Evolutionary conservation across 2,113 vertebrate genomes (phyloP).

Genomic region (Pollachius pollachius): DNA sequence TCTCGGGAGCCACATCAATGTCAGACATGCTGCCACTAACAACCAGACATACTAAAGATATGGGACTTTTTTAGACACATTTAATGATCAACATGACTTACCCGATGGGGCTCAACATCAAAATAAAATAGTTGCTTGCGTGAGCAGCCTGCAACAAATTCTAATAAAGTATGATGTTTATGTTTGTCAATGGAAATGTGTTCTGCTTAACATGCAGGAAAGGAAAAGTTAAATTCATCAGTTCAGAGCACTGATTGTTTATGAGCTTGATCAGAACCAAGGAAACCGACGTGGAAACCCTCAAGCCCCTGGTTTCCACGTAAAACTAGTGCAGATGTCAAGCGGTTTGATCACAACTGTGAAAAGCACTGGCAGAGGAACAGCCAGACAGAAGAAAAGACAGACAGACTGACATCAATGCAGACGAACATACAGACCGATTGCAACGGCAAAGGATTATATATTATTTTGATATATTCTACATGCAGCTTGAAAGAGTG

Average conservation of each 20-base stretch:
- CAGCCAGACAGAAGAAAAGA: constrained; percentile 9
- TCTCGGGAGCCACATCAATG: too few species aligned
- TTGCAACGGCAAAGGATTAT: too few species aligned
- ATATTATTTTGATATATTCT: neutral
- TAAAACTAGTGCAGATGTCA: constrained; percentile 67
- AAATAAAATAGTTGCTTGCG: too few species aligned
- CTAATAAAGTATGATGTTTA: too few species aligned
- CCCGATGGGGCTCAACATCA: too few species aligned
- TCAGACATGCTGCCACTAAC: too few species aligned
- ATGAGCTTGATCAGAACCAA: constrained; percentile 37
- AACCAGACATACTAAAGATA: too few species aligned
- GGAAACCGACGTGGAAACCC: constrained; percentile 36
- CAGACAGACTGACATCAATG: neutral
- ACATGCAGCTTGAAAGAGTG: neutral
- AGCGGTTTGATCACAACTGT: constrained; percentile 23
- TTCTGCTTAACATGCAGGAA: constrained; percentile 6
- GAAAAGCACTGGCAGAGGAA: constrained; percentile 49
- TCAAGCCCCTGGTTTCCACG: constrained; percentile 40
- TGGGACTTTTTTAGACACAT: too few species aligned
- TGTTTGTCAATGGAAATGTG: too few species aligned
- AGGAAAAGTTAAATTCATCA: constrained; percentile 28
- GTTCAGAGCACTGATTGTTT: constrained; percentile 42
- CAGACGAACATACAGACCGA: neutral
- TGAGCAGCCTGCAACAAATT: too few species aligned
- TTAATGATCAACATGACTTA: too few species aligned